Evolutionary conservation across 1,140 invertebrate species (phyloP).

Genomic region (Dendroctonus valens): DNA sequence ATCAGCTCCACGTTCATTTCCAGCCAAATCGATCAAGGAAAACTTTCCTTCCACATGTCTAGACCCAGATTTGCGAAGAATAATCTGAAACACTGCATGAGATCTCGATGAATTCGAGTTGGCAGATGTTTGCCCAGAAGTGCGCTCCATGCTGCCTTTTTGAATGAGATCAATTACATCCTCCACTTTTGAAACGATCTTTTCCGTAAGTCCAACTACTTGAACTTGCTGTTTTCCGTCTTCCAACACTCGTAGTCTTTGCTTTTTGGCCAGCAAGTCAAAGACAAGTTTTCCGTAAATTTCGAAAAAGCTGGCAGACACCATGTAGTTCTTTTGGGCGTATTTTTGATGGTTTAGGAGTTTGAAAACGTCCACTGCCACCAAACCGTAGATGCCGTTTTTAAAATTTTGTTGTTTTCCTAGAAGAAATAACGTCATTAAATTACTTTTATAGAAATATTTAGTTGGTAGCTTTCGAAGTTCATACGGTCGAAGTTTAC

Average conservation of each 20-base stretch:
- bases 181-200: slow-evolving; percentile 77
- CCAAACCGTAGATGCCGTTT: slow-evolving; percentile 85
- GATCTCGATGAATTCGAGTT: slow-evolving; percentile 93
- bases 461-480: neutral
- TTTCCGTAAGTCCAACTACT: slow-evolving; percentile 90
- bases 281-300: slow-evolving; percentile 97
- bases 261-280: slow-evolving; percentile 88
- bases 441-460: neutral
- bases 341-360: slow-evolving; percentile 75
- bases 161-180: slow-evolving; percentile 88
- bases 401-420: slow-evolving; percentile 70
- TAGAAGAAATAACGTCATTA: slow-evolving; percentile 13
- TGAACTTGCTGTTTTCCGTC: slow-evolving; percentile 89
- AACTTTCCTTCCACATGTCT: slow-evolving; percentile 89
- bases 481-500: neutral
- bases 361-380: slow-evolving; percentile 88
- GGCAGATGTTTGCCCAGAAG: slow-evolving; percentile 89
- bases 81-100: slow-evolving; percentile 91
- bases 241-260: slow-evolving; percentile 87
- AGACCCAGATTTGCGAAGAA: slow-evolving; percentile 65
- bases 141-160: slow-evolving; percentile 76
- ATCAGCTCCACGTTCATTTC: slow-evolving; percentile 97
- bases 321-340: slow-evolving; percentile 73
- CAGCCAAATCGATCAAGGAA: slow-evolving; percentile 97
- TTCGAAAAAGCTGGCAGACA: slow-evolving; percentile 93